Percentiles rank a stretch among this genome's conserved stretches.
phyloP scores from a whole-genome alignment of 2,888 invertebrate genomes.

The Prenolepis imparis region DNA sequence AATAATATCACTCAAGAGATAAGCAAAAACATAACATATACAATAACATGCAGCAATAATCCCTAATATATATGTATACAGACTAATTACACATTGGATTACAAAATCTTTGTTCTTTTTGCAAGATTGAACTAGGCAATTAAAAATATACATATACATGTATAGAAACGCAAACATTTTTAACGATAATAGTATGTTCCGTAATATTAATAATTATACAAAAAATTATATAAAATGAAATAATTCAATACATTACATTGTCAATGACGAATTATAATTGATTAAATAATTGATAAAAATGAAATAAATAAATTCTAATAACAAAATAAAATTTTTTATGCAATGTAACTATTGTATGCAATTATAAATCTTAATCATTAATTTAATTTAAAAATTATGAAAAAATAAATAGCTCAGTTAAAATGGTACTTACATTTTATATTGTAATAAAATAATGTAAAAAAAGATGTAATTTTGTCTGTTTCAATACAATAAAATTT shows the following conservation, averaged over 20 bases:
- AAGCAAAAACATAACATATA: not conserved
- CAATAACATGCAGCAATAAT: not conserved
- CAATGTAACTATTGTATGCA: not conserved
- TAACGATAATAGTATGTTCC: not conserved
- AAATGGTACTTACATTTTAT: not conserved
- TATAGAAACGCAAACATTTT: not conserved
- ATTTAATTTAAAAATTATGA: not conserved
- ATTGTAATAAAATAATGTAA: not conserved
- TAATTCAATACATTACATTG: not conserved
- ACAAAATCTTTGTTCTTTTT: not conserved
- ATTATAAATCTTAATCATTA: not conserved
- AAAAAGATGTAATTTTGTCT: not conserved
- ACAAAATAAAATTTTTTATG: not conserved
- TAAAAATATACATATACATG: no score
- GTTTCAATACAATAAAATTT: not conserved
- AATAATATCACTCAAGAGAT: conserved; percentile 2
- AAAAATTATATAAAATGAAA: not conserved
- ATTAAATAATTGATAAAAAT: not conserved
- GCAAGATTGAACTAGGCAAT: not conserved
- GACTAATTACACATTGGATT: not conserved
- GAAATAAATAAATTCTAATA: not conserved
- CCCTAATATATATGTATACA: not conserved
- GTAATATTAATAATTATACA: not conserved
- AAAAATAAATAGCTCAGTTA: not conserved
- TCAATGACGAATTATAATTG: not conserved